Evolutionary conservation across 2,113 vertebrate species (phyloP).

Genomic region (Acinonyx jubatus): DNA sequence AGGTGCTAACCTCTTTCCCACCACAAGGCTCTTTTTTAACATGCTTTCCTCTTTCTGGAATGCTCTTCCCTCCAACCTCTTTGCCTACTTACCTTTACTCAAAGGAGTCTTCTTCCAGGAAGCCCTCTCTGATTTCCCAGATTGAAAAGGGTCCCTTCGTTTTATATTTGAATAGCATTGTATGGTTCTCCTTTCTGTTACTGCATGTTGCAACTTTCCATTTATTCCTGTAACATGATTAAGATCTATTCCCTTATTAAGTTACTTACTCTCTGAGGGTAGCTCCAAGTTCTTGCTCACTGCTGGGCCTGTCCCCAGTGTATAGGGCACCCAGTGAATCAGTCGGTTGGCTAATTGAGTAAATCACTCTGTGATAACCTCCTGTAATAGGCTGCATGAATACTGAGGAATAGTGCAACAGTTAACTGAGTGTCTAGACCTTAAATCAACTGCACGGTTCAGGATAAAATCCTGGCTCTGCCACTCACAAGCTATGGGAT

Average conservation of each 20-base stretch:
- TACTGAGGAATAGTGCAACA: background rate
- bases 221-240: background rate
- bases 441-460: background rate
- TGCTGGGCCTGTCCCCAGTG: background rate
- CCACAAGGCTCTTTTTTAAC: background rate
- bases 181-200: background rate
- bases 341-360: background rate
- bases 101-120: background rate
- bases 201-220: background rate
- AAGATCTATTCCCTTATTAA: background rate
- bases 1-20: background rate
- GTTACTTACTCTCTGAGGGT: background rate
- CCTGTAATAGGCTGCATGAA: background rate
- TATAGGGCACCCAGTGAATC: background rate
- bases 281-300: background rate
- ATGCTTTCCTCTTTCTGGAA: background rate
- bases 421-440: background rate
- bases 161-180: background rate
- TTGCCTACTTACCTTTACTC: background rate
- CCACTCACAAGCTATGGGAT: background rate
- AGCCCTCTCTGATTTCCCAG: background rate
- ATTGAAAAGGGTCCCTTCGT: background rate
- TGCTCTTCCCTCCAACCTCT: background rate
- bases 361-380: background rate
- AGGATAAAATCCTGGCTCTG: background rate